Conservation (phyloP, 2,797 vertebrate genomes). For the Sardinella longiceps region DNA sequence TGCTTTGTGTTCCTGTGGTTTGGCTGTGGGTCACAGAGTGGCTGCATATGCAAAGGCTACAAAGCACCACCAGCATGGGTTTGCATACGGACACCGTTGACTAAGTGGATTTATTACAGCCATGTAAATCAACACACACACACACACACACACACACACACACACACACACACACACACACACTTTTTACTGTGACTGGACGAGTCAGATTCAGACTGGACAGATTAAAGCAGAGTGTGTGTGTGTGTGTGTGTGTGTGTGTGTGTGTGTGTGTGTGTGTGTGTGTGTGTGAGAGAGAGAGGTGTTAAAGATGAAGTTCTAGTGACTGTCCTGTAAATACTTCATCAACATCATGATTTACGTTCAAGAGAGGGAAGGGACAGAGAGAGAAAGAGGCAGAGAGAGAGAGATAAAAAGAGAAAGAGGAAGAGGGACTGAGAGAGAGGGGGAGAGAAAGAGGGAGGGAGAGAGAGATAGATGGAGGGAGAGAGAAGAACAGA, state of each 20-base stretch:
- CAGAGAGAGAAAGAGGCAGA: not conserved
- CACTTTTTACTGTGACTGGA: no score
- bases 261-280: no score
- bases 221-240: no score
- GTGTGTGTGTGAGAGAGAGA: no score
- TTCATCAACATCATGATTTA: not conserved
- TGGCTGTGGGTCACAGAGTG: no score
- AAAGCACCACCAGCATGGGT: not conserved
- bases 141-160: not conserved
- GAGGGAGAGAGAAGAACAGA: not conserved
- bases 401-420: conserved; percentile 12
- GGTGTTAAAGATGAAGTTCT: no score
- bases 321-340: no score
- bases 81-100: conserved; percentile 21
- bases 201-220: no score
- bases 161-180: no score
- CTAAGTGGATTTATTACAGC: not conserved
- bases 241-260: no score
- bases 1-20: no score
- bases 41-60: conserved; percentile 38
- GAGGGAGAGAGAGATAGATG: not conserved
- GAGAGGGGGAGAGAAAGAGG: conserved; percentile 15
- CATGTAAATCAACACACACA: not conserved
- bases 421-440: not conserved
- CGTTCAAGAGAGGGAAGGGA: not conserved